Evolutionary conservation across 2,888 invertebrate species (phyloP).

Genomic region (Mythimna lalbum): DNA sequence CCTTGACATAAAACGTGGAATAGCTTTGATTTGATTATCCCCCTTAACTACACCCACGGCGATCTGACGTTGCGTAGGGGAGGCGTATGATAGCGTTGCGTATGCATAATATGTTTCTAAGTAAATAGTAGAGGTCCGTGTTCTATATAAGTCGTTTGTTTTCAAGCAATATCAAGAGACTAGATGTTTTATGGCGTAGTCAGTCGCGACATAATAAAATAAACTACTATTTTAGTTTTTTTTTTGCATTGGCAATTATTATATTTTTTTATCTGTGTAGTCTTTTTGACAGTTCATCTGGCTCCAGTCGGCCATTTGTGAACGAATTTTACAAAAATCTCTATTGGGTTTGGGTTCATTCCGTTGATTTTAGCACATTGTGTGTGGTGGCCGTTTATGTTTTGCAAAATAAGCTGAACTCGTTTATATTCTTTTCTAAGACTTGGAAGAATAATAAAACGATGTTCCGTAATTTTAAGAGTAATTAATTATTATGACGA

Average conservation of each 20-base stretch:
- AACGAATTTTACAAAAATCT: constrained; percentile 58
- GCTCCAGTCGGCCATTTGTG: constrained; percentile 81
- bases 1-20: too few relatives aligned
- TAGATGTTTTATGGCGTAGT: too few relatives aligned
- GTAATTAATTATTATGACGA: constrained; percentile 64
- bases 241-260: constrained; percentile 30
- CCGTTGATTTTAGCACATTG: constrained; percentile 54
- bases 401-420: constrained; percentile 59
- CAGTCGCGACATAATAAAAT: not conserved
- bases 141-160: too few relatives aligned
- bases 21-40: too few relatives aligned
- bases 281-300: constrained; percentile 71
- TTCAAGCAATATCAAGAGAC: too few relatives aligned
- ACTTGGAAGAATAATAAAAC: constrained; percentile 59
- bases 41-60: too few relatives aligned
- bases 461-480: constrained; percentile 53
- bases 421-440: constrained; percentile 61
- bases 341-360: constrained; percentile 46
- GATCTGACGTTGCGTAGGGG: too few relatives aligned
- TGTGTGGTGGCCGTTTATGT: constrained; percentile 58
- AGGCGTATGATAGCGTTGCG: too few relatives aligned
- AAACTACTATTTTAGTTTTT: not conserved
- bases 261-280: constrained; percentile 47
- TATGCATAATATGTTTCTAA: too few relatives aligned
- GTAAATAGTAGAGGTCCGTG: too few relatives aligned